Evolutionary conservation across 2,797 vertebrate genomes (phyloP), one percentile per base, ranked within the genome.

Genomic region (Hirundo rustica): DNA sequence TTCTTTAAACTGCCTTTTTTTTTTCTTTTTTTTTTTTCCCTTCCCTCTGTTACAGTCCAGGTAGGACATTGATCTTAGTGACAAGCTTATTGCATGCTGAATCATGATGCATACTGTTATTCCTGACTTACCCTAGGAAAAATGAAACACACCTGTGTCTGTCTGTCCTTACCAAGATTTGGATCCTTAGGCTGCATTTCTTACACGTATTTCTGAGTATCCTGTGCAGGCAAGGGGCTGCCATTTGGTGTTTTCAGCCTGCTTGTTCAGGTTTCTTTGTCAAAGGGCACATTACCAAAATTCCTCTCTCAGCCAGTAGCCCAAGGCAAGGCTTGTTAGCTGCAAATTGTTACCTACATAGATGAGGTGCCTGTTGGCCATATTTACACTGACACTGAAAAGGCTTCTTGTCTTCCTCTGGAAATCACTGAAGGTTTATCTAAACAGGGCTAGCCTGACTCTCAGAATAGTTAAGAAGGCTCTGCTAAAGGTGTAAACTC

Each of bases 231-330:
- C n/a, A 85, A 70, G 32, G 26, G 81, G 34, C 36, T 85, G 32
- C 21, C 36, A 58, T 64, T 93, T 2, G 1, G 36, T 66, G 42
- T 32, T 81, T 87, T 89, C 60, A 60, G 44, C 34, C 27, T 45
- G 54, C 70, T 82, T 61, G 21, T 68, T 89, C 47, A 78, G 44
- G 80, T 93, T 64, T 85, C 57, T 92, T 84, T 93, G 47, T 55
- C 58, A 80, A 79, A 68, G 34, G 36, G 38, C 51, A 42, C 25
- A 26, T 67, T 55, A 47, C 13, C 22, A 65, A 77, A 92, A 82
- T 77, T 83, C 15, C 42, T 54, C 57, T 76, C 27, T 62, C 61
- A 82, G 30, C 16, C 57, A 45, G 64, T 20, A 89, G 67, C 67
- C 55, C 68, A 38, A 66, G 44, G 50, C 76, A 92, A 54, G 17